Base-by-base conservation (phyloP, 2,888 invertebrate species). In the Drosophila neutralis region DNA sequence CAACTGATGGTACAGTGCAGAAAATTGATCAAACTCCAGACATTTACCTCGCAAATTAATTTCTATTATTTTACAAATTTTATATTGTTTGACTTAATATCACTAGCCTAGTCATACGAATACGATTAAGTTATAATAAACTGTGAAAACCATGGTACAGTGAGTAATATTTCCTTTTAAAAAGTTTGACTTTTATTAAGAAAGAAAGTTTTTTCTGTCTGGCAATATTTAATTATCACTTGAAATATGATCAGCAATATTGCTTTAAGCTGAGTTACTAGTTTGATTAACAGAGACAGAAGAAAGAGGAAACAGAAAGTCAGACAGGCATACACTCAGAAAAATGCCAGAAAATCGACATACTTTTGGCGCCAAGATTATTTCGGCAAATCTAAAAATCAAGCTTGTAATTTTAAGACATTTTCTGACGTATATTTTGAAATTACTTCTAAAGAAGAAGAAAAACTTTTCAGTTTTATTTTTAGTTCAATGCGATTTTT, bases 1-100 rank as follows among this genome's bases (percentile, higher is more conserved):
- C 3, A 27, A 13, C 49, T 29, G 4, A n/a, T 56, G 5, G 18
- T 49, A 72, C 59, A 59, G 51, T 66, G 54, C 54, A 21, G 27
- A 27, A 51, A 33, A 35, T 18, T 2, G 0, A 33, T 11, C 5
- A 3, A 33, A 27, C 33, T 58, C 24, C 11, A 33, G 24, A 18
- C 6, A 40, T 24, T 40, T 49, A 52, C 1, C 1, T 59, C 21
- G 2, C 13, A 45, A 24, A 15, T 8, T 8, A 24, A 45, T 24
- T 7, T 45, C 0, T 2, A 21, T 4, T 45, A 45, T 45, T 15
- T 8, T 40, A 29, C 10, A 24, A 18, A 18, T 27, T 49, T 18
- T 5, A 10, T 27, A 27, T 38, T 8, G n/a, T 21, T 42, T 42
- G 11, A 1, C 8, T n/a, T n/a, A 40, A 40, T 10, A n/a, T 10